Evolutionary conservation across 2,888 invertebrate species (phyloP), one percentile per base, ranked within the genome.

Genomic region (Macrosoma leucophasiata): DNA sequence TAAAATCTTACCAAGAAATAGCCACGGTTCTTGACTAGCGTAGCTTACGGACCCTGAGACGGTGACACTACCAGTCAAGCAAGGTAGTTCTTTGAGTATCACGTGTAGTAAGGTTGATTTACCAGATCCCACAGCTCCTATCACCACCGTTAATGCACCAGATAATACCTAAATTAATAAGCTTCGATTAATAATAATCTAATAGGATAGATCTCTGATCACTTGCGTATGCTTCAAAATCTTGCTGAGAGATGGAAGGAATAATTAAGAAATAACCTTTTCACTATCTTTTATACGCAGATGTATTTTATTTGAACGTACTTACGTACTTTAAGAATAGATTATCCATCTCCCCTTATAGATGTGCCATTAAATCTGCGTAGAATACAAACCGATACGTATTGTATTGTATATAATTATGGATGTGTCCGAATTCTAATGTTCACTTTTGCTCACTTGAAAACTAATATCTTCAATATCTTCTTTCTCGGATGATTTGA

Each of bases 11-110:
- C 82, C 90, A 79, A 55, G 88, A 52, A 92, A 92, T 4, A 92
- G 76, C 95, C 96, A 96, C 1, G 96, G 90, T 50, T 95, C 90
- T 58, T 95, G 95, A 20, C 92, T 87, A 0, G 92, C 90, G 57
- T 95, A 96, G 13, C 90, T 90, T 1, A 91, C 60, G 27, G 73
- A 79, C 3, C 95, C 95, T 13, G 78, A 74, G 0, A 91, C 79
- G 10, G 78, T 64, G 9, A 88, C 59, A 13, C 54, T 87, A 52
- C 96, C 95, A 12, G 68, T 61, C 2, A 71, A 68, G 19, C 91
- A 75, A 1, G 91, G 90, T 17, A 96, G 72, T 70, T 96, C 96
- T 27, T 89, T 87, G 3, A 96, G 77, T 13, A 95, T 76, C 52
- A 90, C 87, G 42, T 90, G 88, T 3, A 91, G 66, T 22, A 91